phyloP scores from a whole-genome alignment of 2,113 vertebrate genomes.

The Rhodinocichla rosea region DNA sequence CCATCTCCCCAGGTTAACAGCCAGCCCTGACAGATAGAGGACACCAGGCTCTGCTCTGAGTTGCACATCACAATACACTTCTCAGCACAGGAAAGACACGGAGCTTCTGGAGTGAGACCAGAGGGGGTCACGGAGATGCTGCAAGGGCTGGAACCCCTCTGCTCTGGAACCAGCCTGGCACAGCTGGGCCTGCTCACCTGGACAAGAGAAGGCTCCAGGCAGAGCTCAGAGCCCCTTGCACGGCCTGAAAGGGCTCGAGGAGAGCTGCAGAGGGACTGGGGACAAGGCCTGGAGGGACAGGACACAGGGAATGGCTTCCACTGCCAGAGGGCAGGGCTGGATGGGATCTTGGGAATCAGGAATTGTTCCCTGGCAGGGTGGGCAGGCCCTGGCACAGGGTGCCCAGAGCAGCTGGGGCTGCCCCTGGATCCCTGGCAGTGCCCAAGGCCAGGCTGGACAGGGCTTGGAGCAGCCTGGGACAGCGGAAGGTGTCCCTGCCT shows the following conservation, averaged over 20 bases:
- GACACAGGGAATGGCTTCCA: not conserved
- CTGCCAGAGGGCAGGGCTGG: fast-evolving
- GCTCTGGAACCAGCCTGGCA: not conserved
- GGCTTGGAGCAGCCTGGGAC: fast-evolving
- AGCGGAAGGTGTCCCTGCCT: not conserved
- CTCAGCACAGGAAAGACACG: not conserved
- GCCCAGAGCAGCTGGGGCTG: not conserved
- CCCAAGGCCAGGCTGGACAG: fast-evolving
- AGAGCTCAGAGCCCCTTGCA: not conserved
- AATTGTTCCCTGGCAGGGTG: fast-evolving
- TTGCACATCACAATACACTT: not conserved
- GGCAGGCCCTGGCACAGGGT: not conserved
- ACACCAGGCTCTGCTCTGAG: not conserved
- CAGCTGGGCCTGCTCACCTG: not conserved
- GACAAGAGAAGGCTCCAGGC: not conserved
- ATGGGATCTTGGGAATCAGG: not conserved
- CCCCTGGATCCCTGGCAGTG: not conserved
- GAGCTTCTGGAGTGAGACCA: fast-evolving
- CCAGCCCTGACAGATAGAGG: not conserved
- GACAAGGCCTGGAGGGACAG: not conserved
- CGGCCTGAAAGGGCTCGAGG: not conserved
- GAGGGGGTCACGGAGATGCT: fast-evolving
- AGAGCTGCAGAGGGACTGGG: not conserved
- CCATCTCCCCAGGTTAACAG: not conserved
- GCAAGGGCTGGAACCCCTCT: not conserved